Evolutionary conservation across 53 echinoderm and acorn worm genomes (phyloP), one percentile per base, ranked within the genome.

Genomic region (Luidia sarsii): DNA sequence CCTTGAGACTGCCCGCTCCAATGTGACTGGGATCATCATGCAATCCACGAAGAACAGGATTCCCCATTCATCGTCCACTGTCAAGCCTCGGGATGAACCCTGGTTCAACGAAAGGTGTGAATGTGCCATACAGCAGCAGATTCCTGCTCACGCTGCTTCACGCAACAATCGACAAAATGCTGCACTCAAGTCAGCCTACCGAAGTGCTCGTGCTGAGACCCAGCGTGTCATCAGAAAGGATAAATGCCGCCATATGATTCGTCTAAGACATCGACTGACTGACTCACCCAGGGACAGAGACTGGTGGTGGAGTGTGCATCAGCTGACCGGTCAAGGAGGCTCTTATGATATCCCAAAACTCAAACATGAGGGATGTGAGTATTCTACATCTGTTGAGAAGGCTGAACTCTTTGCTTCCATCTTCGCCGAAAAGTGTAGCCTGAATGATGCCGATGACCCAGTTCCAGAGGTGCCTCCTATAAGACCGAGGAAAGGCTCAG

Each of bases 131-230:
- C 41, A 41, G 41, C 41, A 41, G 41, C 41, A 41, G 41, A 41
- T 53, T 53, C 9, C 53, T 8, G 53, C 53, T 53, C 9, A 53
- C 22, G 53, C 53, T 64, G 64, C 64, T 64, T 64, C 7, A 64
- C 64, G 21, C 7, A 31, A 64, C 15, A 34, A 35, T 20, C 30
- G 32, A 35, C 9, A 64, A 3, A 3, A 64, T 64, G 64, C 37
- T 30, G 30, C 64, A 21, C 64, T 64, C 64, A 64, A 31, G 15
- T 64, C 32, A 64, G 64, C n/a, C 64, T 64, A 64, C 16, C n/a
- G 36, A 64, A 64, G 64, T 64, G 64, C 64, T 64, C 64, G 37
- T n/a, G 21, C 33, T 64, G 64, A 64, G 63, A 19, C 53, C 53
- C 53, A 53, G 53, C 53, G 22, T 53, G 53, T 53, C 7, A 35